Conservation (phyloP, 1,140 invertebrate species). For the Drosophila grimshawi region DNA sequence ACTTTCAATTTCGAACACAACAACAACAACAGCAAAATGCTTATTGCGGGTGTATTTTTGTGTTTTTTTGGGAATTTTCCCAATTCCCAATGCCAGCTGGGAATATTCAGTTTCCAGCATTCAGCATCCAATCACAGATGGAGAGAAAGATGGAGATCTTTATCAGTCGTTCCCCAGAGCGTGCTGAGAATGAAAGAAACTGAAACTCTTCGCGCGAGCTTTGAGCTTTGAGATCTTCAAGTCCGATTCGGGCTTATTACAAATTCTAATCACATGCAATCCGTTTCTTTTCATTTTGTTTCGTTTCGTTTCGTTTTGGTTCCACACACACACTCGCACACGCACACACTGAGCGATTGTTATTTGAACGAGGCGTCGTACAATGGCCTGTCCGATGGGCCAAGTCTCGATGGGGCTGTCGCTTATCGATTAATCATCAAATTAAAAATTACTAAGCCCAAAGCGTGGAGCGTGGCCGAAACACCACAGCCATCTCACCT, state of each 20-base stretch:
- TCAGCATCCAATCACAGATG: conserved; percentile 32
- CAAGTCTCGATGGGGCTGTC: conserved; percentile 54
- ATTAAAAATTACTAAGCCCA: conserved; percentile 78
- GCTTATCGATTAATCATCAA: conserved; percentile 81
- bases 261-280: conserved; percentile 81
- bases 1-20: conserved; percentile 65
- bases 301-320: not conserved
- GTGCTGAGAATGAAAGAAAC: conserved; percentile 50
- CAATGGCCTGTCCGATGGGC: conserved; percentile 53
- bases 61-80: conserved; percentile 24
- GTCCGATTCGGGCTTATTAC: conserved; percentile 58
- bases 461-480: conserved; percentile 75
- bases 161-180: conserved; percentile 45
- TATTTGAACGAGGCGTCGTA: conserved; percentile 29
- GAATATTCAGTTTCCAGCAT: conserved; percentile 21
- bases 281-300: conserved; percentile 43
- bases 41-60: conserved; percentile 57
- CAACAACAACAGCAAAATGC: conserved; percentile 5
- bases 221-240: conserved; percentile 47
- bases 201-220: conserved; percentile 12
- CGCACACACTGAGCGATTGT: conserved; percentile 3
- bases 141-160: conserved; percentile 57
- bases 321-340: conserved; percentile 2
- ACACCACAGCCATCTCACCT: conserved; percentile 43
- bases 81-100: conserved; percentile 38